Conservation (phyloP, 2,113 vertebrate species). For the Nettapus auritus region DNA sequence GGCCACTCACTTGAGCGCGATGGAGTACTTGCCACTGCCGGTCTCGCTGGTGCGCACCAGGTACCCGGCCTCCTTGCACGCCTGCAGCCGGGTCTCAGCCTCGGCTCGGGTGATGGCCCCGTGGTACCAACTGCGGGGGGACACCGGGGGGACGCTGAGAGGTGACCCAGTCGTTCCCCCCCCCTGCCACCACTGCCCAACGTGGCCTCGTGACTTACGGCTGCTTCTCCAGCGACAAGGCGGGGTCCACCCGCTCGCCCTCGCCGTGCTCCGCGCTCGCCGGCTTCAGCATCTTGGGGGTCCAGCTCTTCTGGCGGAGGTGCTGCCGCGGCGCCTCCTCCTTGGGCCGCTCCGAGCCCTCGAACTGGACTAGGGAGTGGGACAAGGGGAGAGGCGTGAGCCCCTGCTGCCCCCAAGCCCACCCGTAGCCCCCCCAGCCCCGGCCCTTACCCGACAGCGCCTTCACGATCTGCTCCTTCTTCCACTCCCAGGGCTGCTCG, state of each 20-base stretch:
- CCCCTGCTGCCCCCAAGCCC: too few relatives aligned
- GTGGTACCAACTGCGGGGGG: conserved; percentile 89
- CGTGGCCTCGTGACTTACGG: conserved; percentile 73
- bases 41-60: conserved; percentile 94
- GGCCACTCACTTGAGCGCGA: conserved; percentile 91
- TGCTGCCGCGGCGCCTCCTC: conserved; percentile 80
- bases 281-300: conserved; percentile 83
- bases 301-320: conserved; percentile 91
- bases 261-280: conserved; percentile 60
- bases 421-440: not conserved
- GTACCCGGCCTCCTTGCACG: conserved; percentile 92
- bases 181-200: too few relatives aligned
- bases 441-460: conserved; percentile 83
- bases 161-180: rapidly evolving
- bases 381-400: not conserved
- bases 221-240: conserved; percentile 90
- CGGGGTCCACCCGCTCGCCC: conserved; percentile 85
- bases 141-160: too few relatives aligned
- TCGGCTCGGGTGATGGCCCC: conserved; percentile 90
- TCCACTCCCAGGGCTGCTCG: conserved; percentile 92
- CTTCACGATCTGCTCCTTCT: conserved; percentile 86
- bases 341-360: conserved; percentile 82
- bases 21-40: conserved; percentile 94
- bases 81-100: conserved; percentile 91
- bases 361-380: conserved; percentile 88